Percentiles rank a stretch among this genome's conserved stretches.
These are phyloP conservation scores for Muricea muricata DNA, from an alignment of 92 coral and sea anemone genomes.

Conservation along the genomic window DNA sequence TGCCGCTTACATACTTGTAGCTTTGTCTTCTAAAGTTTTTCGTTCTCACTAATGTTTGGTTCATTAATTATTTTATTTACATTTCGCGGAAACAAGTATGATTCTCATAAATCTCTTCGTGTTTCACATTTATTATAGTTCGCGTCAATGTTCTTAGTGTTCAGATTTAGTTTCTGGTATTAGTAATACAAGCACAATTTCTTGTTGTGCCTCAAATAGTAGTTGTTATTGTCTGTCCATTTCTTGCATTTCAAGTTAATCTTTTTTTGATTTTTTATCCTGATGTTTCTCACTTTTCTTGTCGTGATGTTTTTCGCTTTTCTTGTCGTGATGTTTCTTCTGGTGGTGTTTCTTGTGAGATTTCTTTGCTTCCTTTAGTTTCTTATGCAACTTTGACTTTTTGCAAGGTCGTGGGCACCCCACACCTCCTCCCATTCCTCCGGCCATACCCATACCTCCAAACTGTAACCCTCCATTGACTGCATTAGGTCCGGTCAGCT, in stretches of 20 bases:
- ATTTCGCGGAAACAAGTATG: not conserved
- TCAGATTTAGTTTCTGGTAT: not conserved
- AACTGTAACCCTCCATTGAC: conserved; percentile 26
- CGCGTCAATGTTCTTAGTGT: not conserved
- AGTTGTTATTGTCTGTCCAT: not conserved
- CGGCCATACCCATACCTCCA: conserved; percentile 23
- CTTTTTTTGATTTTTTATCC: not conserved
- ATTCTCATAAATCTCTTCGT: not conserved
- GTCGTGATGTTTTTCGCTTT: not conserved
- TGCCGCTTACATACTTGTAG: too few species aligned
- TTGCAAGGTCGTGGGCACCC: conserved; percentile 40
- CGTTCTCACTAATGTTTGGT: not conserved
- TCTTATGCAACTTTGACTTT: conserved; percentile 16
- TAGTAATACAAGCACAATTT: not conserved
- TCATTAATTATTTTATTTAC: not conserved
- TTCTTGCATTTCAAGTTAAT: not conserved
- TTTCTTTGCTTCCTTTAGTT: conserved; percentile 4
- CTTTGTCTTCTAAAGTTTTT: not conserved
- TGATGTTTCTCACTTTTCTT: not conserved
- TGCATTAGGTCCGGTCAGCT: conserved; percentile 18
- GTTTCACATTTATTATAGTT: not conserved
- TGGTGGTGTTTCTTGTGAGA: conserved; percentile 12
- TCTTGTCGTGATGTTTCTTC: not conserved
- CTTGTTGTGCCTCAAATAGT: not conserved
- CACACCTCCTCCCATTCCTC: not conserved